phyloP scores from a whole-genome alignment of 1,140 invertebrate species.

The Drosophila sechellia region DNA sequence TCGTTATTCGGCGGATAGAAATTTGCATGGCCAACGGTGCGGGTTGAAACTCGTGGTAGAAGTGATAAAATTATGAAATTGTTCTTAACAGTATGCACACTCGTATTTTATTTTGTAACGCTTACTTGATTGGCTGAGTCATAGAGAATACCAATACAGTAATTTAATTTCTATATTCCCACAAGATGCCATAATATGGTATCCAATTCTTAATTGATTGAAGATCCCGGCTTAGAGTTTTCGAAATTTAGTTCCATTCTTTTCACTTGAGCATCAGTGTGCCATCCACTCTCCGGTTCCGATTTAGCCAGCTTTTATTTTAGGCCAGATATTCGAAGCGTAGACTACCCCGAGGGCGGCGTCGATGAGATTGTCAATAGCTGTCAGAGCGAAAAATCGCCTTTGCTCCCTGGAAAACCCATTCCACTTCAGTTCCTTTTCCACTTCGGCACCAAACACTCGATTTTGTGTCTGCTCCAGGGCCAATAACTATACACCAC shows the following conservation, averaged over 20 bases:
- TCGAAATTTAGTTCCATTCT: not conserved
- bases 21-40: constrained; percentile 48
- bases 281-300: not conserved
- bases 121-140: no score
- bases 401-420: not conserved
- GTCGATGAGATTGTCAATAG: constrained; percentile 54
- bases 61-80: constrained; percentile 5
- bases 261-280: not conserved
- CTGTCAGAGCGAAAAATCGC: constrained; percentile 47
- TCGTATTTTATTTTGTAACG: no score
- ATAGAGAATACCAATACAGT: no score
- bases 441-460: constrained; percentile 28
- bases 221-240: no score
- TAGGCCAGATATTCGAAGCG: constrained; percentile 6
- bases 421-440: constrained; percentile 41
- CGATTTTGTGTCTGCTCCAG: constrained; percentile 25
- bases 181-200: no score
- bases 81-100: not conserved
- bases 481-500: constrained; percentile 9
- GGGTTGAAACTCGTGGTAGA: not conserved
- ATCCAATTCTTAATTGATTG: no score
- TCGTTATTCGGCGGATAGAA: constrained; percentile 26
- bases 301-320: constrained; percentile 5
- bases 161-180: no score
- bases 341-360: constrained; percentile 23